phyloP scores from a whole-genome alignment of 2,888 invertebrate species.

The Rhamnusium bicolor region DNA sequence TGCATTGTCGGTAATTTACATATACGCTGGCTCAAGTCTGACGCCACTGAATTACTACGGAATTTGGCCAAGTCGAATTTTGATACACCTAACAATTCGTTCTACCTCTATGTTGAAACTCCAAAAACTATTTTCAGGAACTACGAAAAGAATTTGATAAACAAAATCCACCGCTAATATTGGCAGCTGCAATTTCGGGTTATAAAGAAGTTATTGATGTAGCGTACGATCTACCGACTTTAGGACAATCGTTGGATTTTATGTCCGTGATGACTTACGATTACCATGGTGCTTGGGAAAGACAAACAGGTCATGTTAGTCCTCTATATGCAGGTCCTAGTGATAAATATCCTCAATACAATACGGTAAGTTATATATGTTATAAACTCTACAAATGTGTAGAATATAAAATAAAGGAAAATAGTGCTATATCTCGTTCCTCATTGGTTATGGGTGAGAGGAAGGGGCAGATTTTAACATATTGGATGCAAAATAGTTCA shows the following conservation, averaged over 20 bases:
- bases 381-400: background rate
- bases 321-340: conserved; percentile 79
- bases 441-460: no score
- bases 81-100: no score
- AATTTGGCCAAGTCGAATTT: no score
- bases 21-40: no score
- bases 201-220: conserved; percentile 92
- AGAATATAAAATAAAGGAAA: no score
- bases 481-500: no score
- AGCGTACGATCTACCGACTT: conserved; percentile 84
- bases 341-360: conserved; percentile 84
- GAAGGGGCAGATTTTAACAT: no score
- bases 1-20: no score
- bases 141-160: conserved; percentile 76
- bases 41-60: no score
- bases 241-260: conserved; percentile 83
- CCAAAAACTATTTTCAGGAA: conserved; percentile 78
- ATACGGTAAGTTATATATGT: conserved; percentile 75
- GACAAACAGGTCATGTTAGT: conserved; percentile 85
- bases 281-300: conserved; percentile 93
- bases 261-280: conserved; percentile 91
- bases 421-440: no score
- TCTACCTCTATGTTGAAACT: no score
- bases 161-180: conserved; percentile 78
- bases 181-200: conserved; percentile 90